A percentile compares a stretch with the other conserved stretches of the same genome.
phyloP scores from a whole-genome alignment of 2,113 vertebrate species.

The Pollimyrus isidori region DNA sequence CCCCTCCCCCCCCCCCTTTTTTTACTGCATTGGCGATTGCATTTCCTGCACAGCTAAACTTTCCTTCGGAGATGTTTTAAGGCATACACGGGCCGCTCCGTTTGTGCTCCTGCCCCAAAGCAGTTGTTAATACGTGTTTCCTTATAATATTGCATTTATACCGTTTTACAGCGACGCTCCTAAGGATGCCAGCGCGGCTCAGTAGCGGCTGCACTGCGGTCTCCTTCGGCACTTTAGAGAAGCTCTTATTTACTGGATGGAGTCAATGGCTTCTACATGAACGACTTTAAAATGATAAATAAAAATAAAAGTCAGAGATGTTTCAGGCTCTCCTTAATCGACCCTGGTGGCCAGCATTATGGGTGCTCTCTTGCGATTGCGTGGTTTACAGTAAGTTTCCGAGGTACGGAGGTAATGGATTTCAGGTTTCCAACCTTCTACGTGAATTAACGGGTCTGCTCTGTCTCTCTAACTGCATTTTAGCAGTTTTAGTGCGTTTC shows the following conservation, averaged over 20 bases:
- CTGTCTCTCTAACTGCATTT: slow-evolving; percentile 4
- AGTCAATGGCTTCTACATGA: background rate
- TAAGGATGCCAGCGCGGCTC: background rate
- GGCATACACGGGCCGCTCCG: slow-evolving; percentile 24
- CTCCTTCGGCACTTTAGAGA: background rate
- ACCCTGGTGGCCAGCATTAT: background rate
- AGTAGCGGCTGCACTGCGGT: background rate
- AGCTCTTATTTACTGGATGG: background rate
- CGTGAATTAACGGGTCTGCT: slow-evolving; percentile 2
- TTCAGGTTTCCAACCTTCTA: slow-evolving; percentile 2
- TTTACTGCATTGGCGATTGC: slow-evolving; percentile 55
- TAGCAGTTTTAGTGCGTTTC: slow-evolving; percentile 8
- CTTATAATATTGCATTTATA: background rate
- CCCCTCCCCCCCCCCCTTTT: slow-evolving; percentile 26
- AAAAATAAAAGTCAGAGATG: background rate
- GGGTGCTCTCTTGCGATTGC: background rate
- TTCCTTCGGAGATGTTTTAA: slow-evolving; percentile 42
- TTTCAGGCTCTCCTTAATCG: background rate
- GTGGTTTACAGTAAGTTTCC: slow-evolving; percentile 31
- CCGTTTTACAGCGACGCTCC: background rate
- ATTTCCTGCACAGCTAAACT: slow-evolving; percentile 50
- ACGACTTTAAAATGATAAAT: background rate
- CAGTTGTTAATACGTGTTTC: background rate
- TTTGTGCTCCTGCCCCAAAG: background rate
- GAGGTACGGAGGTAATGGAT: slow-evolving; percentile 12